These are phyloP conservation scores for Mythimna loreyi DNA, from an alignment of 2,888 invertebrate genomes.

Conservation along the genomic window DNA sequence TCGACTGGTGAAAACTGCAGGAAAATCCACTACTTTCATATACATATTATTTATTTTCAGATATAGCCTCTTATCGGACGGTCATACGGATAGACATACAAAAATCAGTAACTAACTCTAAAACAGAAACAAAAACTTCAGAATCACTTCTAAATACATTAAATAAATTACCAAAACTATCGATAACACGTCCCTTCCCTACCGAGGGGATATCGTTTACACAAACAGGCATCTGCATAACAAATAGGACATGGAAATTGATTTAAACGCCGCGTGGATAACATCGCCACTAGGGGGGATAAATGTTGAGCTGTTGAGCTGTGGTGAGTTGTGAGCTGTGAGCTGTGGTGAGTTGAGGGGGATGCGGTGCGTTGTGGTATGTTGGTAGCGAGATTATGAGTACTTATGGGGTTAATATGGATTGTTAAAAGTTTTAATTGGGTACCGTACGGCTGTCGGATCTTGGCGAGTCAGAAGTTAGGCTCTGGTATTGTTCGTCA, in stretches of 20 bases:
- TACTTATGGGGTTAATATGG: conserved; percentile 11
- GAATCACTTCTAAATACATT: not conserved
- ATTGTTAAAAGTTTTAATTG: too few relatives aligned
- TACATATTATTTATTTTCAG: too few relatives aligned
- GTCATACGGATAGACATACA: too few relatives aligned
- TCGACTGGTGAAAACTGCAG: too few relatives aligned
- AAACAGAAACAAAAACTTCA: not conserved
- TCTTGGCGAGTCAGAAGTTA: too few relatives aligned
- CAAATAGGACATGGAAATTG: conserved; percentile 84
- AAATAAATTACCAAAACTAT: conserved; percentile 11
- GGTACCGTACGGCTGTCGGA: too few relatives aligned
- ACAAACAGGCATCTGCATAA: conserved; percentile 79
- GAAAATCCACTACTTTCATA: too few relatives aligned
- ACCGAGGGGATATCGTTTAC: conserved; percentile 55
- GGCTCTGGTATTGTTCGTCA: too few relatives aligned
- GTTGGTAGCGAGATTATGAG: conserved; percentile 13
- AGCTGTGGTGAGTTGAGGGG: conserved; percentile 14
- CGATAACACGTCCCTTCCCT: conserved; percentile 57
- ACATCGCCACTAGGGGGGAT: conserved; percentile 37
- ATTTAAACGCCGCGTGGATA: conserved; percentile 82
- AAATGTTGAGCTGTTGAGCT: conserved; percentile 40
- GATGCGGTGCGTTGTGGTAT: conserved; percentile 24
- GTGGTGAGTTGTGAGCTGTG: conserved; percentile 5
- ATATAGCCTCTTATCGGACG: too few relatives aligned
- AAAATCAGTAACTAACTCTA: too few relatives aligned